These are phyloP conservation scores for Urocitellus parryii DNA, from an alignment of 2,113 vertebrate species.

Conservation along the genomic window DNA sequence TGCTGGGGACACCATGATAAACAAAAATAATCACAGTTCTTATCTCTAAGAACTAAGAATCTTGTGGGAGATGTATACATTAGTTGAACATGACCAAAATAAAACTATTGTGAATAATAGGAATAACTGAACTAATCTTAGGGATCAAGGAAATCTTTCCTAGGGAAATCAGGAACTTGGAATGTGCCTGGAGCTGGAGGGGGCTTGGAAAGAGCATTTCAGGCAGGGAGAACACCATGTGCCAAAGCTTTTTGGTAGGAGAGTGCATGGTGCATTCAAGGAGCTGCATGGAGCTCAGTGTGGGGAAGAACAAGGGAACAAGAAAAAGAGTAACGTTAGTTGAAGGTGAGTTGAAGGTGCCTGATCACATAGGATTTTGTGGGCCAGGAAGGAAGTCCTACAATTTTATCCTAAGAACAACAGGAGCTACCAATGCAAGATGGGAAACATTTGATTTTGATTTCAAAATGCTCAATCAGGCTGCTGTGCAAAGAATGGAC, in stretches of 20 bases:
- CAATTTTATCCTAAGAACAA: conserved; percentile 47
- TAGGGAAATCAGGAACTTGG: conserved; percentile 33
- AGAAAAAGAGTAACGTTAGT: background rate
- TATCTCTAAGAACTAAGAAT: conserved; percentile 31
- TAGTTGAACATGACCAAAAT: conserved; percentile 60
- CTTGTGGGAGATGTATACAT: conserved; percentile 18
- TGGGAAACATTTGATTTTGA: conserved; percentile 51
- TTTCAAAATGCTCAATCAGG: conserved; percentile 29
- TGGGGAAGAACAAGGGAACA: background rate
- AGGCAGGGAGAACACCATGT: background rate
- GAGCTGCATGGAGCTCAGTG: background rate
- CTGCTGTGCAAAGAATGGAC: background rate
- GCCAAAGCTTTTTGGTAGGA: background rate
- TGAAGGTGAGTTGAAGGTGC: background rate
- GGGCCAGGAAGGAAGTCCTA: background rate
- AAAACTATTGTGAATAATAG: conserved; percentile 29
- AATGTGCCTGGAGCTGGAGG: background rate
- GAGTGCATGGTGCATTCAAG: background rate
- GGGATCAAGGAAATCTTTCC: conserved; percentile 27
- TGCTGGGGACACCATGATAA: background rate
- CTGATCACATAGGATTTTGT: background rate
- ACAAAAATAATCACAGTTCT: background rate
- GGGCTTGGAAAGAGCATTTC: background rate
- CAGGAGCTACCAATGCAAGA: background rate
- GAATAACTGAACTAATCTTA: conserved; percentile 10